phyloP scores from a whole-genome alignment of 2,888 invertebrate species.

The Cybosia mesomella region DNA sequence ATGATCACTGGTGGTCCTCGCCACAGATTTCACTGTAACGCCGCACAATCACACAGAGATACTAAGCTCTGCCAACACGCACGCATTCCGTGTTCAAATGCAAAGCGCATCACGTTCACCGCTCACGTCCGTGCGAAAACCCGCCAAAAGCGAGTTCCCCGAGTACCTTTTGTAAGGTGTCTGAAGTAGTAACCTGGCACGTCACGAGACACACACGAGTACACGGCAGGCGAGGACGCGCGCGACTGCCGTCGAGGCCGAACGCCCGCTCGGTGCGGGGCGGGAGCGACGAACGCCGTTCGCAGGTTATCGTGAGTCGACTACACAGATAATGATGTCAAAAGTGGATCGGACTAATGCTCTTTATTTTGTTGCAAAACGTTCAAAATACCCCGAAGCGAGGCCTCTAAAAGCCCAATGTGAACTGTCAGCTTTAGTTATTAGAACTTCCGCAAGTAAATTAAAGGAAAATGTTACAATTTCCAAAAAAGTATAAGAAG shows the following conservation, averaged over 20 bases:
- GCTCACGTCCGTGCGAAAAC: constrained; percentile 75
- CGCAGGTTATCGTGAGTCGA: constrained; percentile 85
- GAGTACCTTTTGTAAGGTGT: constrained; percentile 63
- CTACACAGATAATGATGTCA: constrained; percentile 86
- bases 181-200: constrained; percentile 52
- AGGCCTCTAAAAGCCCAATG: constrained; percentile 47
- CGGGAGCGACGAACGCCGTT: constrained; percentile 77
- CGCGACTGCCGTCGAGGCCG: constrained; percentile 71
- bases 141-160: constrained; percentile 82
- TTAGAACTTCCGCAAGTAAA: constrained; percentile 47
- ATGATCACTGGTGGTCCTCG: constrained; percentile 73
- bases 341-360: constrained; percentile 86
- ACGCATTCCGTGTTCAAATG: constrained; percentile 77
- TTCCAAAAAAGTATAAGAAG: background rate
- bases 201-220: constrained; percentile 60
- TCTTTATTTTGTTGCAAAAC: constrained; percentile 83
- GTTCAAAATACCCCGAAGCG: constrained; percentile 66
- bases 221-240: constrained; percentile 71
- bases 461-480: background rate
- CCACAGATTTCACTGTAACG: constrained; percentile 78
- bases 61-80: constrained; percentile 69
- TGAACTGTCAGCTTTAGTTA: constrained; percentile 65
- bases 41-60: constrained; percentile 63
- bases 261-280: constrained; percentile 63
- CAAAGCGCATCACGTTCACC: constrained; percentile 75